A percentile compares a stretch with the other conserved stretches of the same genome.
Evolutionary conservation across 1,140 invertebrate genomes (phyloP).

Genomic region (Aphaenogaster ashmeadi): DNA sequence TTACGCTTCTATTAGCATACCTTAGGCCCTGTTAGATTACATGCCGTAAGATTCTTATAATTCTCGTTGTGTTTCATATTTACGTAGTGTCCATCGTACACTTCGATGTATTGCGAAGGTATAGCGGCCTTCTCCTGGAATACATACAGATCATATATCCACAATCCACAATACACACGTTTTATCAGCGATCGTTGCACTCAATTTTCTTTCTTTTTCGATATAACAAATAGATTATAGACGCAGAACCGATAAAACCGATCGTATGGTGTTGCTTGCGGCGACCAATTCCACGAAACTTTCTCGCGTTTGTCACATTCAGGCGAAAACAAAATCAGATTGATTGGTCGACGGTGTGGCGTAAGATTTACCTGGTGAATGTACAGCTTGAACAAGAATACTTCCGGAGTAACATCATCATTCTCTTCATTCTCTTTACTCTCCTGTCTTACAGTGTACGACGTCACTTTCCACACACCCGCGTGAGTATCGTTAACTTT

Average conservation of each 20-base stretch:
- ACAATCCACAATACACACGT: neutral
- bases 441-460: neutral
- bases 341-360: neutral
- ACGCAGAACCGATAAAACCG: constrained; percentile 6
- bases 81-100: constrained; percentile 63
- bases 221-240: constrained; percentile 13
- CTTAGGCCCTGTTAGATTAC: constrained; percentile 25
- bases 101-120: constrained; percentile 20
- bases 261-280: constrained; percentile 20
- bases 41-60: constrained; percentile 51
- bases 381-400: constrained; percentile 14
- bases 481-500: neutral
- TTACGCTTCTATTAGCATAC: constrained; percentile 19
- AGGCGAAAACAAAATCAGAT: neutral
- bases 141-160: neutral
- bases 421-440: neutral
- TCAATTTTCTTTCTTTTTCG: neutral
- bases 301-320: constrained; percentile 24
- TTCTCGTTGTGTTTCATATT: neutral
- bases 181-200: neutral
- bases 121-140: constrained; percentile 13
- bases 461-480: neutral
- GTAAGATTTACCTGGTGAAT: constrained; percentile 33
- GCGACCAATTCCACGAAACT: constrained; percentile 26
- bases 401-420: neutral